Evolutionary conservation across 2,797 vertebrate species (phyloP), one percentile per base, ranked within the genome.

Genomic region (Pteropus rufus): DNA sequence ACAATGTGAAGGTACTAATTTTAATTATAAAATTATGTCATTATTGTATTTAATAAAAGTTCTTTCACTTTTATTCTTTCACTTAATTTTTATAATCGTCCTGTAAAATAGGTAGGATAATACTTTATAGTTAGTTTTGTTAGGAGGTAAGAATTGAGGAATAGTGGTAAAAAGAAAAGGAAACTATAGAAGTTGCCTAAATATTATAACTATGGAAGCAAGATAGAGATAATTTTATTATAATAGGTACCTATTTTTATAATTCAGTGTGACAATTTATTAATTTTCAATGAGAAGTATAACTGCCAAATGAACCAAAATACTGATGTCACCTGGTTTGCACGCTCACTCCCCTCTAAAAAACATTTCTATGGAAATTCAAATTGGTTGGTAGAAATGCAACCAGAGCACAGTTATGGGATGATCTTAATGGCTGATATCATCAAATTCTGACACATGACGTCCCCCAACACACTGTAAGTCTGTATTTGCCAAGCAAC

Each of bases 321-420:
- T 83, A 56, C 52, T 79, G 60, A 26, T 79, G 10, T 88, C 29
- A 62, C 52, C 84, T 52, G 29, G 16, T 84, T 80, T 82, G 26
- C 16, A 77, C 56, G 58, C 83, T 80, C 4, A 65, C 4, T 56
- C 18, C 24, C 39, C 23, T 34, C 7, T 65, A 49, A 80, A 83
- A 70, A 46, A 39, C 9, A 24, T 88, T 96, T 90, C 79, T 34
- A 21, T 73, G 81, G 85, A 86, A 93, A 92, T 91, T 82, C 56
- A 96, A 95, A 89, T 81, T 31, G 14, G 39, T 70, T 91, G 19
- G 31, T 93, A 95, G 79, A 93, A 93, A 91, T 62, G 24, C 44
- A 90, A 23, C 81, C 39, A 62, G 41, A 86, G 26, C 23, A 56
- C 11, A 21, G 14, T 39, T 64, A n/a, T 5, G 34, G 36, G 46